Conservation (phyloP, 2,113 vertebrate species). For the Merops nubicus region DNA sequence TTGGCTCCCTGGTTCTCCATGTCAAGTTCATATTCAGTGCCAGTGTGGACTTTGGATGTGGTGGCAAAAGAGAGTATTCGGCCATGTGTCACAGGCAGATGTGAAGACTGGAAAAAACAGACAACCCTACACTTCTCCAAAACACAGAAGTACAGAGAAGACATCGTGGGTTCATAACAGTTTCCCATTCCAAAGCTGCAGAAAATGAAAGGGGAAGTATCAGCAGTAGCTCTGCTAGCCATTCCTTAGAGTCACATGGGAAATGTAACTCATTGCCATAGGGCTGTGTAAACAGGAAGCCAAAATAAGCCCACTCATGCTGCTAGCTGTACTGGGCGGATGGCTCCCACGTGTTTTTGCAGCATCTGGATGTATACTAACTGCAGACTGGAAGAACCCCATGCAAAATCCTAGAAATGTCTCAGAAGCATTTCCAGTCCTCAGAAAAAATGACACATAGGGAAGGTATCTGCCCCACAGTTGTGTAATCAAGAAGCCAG, state of each 20-base stretch:
- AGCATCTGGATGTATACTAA: not conserved
- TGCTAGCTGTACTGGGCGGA: not conserved
- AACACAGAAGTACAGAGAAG: not conserved
- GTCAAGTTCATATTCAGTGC: not conserved
- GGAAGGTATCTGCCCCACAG: slow-evolving; percentile 27
- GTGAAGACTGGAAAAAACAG: not conserved
- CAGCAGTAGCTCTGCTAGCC: not conserved
- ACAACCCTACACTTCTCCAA: not conserved
- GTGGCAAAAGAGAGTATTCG: not conserved
- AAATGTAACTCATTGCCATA: not conserved
- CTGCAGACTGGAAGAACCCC: slow-evolving; percentile 3
- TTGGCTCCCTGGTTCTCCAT: not conserved
- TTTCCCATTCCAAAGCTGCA: not conserved
- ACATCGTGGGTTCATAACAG: not conserved
- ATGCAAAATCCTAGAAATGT: slow-evolving; percentile 44
- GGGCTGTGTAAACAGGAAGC: not conserved
- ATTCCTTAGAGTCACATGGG: not conserved
- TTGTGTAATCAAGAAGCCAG: slow-evolving; percentile 37
- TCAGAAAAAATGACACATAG: slow-evolving; percentile 46
- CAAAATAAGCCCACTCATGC: not conserved
- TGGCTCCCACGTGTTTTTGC: not conserved
- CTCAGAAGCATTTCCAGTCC: slow-evolving; percentile 35
- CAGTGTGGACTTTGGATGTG: not conserved
- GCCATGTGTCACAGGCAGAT: not conserved
- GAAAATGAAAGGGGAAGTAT: not conserved